Evolutionary conservation across 2,113 vertebrate genomes (phyloP), one percentile per base, ranked within the genome.

Genomic region (Oenanthe oenanthe): DNA sequence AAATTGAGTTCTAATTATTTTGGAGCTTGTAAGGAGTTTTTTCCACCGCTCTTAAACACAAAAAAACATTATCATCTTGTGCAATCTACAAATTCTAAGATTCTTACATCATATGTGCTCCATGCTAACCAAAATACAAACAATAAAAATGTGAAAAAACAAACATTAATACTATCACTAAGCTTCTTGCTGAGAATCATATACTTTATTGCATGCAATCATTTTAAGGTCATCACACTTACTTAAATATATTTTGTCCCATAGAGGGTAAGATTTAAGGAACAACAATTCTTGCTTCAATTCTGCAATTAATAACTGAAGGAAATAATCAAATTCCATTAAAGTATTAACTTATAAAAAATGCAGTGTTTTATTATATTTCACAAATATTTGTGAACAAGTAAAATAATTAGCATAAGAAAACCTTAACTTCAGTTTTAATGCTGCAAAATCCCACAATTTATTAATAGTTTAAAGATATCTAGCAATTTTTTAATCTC

Each of bases 1-100:
- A 92, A 95, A 92, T 85, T 6, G 24, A 95, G 73, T 89, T 78
- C 77, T 70, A 77, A 16, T 91, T 91, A 89, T 85, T 95, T 43
- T 91, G 43, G 62, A 93, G 60, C 54, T 51, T n/a, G 13, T 42
- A 88, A 40, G 40, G 67, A 65, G 70, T 82, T 78, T 91, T 83
- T 83, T 83, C 56, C 67, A 40, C 32, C n/a, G 34, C 66, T 87
- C 42, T 75, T 85, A 75, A 92, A 87, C 66, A 89, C 31, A 66
- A 82, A 51, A 51, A 79, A 92, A 58, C 18, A 36, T 40, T 18
- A 76, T 24, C 13, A 60, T 60, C 57, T 85, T 6, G 3, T 29
- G 32, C 71, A 82, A 68, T 36, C 28, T 54, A 81, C 8, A 13
- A 38, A 79, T 65, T 83, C 28, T 28, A 51, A 70, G 73, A 38